These are phyloP conservation scores for Burhinus oedicnemus DNA, from an alignment of 2,113 vertebrate genomes.

Conservation along the genomic window DNA sequence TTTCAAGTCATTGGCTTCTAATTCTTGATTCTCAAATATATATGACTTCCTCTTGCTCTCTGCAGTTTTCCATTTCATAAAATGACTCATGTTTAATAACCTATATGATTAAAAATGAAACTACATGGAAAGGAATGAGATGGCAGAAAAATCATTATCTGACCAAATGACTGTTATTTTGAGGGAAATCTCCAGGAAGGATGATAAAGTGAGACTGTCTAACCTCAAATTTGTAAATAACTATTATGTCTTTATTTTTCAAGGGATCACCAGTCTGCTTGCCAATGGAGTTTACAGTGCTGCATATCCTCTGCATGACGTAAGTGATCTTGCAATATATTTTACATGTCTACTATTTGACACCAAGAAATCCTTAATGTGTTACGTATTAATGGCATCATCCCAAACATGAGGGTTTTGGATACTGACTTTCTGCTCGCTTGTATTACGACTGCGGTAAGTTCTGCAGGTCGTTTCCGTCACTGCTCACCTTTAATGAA, in stretches of 20 bases:
- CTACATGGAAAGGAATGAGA: conserved; percentile 36
- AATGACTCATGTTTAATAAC: conserved; percentile 57
- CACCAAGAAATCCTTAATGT: background rate
- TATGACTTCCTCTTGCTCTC: conserved; percentile 66
- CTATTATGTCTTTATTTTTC: conserved; percentile 55
- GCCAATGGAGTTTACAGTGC: conserved; percentile 90
- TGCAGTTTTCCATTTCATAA: conserved; percentile 63
- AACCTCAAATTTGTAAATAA: background rate
- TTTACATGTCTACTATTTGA: background rate
- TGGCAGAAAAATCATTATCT: conserved; percentile 54
- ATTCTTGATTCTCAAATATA: conserved; percentile 63
- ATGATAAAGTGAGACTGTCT: background rate
- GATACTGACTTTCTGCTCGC: background rate
- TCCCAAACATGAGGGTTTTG: background rate
- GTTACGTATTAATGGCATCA: background rate
- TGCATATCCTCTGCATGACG: conserved; percentile 93
- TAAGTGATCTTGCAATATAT: conserved; percentile 77
- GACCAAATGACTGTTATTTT: conserved; percentile 47
- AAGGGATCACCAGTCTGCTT: conserved; percentile 94
- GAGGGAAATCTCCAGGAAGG: conserved; percentile 45
- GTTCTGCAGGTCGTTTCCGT: background rate
- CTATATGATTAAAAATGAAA: conserved; percentile 58
- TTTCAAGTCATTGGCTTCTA: conserved; percentile 54
- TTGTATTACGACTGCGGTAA: background rate
- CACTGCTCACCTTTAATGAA: background rate